phyloP scores from a whole-genome alignment of 2,888 invertebrate genomes.

The Chrysolina oricalcia region DNA sequence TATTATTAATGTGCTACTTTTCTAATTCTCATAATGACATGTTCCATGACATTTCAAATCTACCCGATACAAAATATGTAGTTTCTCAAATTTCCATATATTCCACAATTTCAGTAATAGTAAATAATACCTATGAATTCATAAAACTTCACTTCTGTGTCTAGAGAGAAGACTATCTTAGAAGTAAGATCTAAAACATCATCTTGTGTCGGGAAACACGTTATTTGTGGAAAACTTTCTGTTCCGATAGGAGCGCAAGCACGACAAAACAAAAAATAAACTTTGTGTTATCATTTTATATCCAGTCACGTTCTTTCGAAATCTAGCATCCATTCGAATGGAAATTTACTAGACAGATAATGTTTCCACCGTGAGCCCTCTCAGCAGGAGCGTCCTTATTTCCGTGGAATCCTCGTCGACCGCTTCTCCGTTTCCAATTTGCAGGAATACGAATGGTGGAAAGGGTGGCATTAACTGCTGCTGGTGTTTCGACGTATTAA shows the following conservation, averaged over 20 bases:
- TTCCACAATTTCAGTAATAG: too few species aligned
- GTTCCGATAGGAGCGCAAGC: background rate
- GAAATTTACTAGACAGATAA: background rate
- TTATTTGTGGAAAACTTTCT: background rate
- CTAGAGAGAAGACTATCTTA: too few species aligned
- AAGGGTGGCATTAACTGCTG: background rate
- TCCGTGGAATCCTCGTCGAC: background rate
- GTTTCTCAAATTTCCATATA: too few species aligned
- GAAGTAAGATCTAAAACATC: too few species aligned
- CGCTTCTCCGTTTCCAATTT: background rate
- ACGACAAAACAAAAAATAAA: too few species aligned
- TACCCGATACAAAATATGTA: too few species aligned
- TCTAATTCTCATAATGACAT: too few species aligned
- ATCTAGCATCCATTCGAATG: background rate
- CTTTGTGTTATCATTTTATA: background rate
- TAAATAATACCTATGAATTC: too few species aligned
- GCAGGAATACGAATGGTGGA: background rate
- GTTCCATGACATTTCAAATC: too few species aligned
- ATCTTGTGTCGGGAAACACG: too few species aligned
- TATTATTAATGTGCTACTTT: too few species aligned
- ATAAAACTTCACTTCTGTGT: too few species aligned
- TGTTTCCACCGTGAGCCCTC: background rate
- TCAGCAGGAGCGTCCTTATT: background rate
- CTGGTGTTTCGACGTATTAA: background rate
- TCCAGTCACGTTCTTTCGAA: background rate